Percentiles rank a stretch among this genome's conserved stretches.
These are phyloP conservation scores for Rhodinocichla rosea DNA, from an alignment of 2,113 vertebrate genomes.

Conservation along the genomic window DNA sequence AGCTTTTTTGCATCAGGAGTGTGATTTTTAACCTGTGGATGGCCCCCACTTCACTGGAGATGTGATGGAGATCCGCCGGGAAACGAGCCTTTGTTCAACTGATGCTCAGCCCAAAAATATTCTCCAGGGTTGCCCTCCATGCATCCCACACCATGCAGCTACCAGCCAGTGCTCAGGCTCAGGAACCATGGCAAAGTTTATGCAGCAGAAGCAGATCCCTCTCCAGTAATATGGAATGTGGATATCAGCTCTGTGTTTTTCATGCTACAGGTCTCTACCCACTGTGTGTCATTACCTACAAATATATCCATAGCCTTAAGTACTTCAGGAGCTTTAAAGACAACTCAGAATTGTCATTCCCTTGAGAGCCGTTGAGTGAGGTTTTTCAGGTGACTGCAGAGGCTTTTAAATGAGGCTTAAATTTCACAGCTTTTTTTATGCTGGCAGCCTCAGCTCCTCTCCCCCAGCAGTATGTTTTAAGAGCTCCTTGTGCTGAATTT, in stretches of 20 bases:
- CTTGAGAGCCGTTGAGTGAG: neutral
- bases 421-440: neutral
- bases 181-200: neutral
- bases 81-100: neutral
- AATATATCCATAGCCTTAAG: neutral
- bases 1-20: neutral
- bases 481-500: neutral
- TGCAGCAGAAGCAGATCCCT: neutral
- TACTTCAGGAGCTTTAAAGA: neutral
- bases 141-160: neutral
- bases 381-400: neutral
- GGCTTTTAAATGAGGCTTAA: neutral
- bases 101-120: fast-evolving
- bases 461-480: neutral
- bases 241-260: neutral
- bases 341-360: neutral
- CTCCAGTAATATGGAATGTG: neutral
- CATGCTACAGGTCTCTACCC: neutral
- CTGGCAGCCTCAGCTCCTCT: neutral
- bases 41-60: neutral
- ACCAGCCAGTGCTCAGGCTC: neutral
- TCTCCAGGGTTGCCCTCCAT: neutral
- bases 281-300: neutral
- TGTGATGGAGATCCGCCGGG: neutral
- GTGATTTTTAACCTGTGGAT: neutral